A percentile compares a stretch with the other conserved stretches of the same genome.
Evolutionary conservation across 2,113 vertebrate species (phyloP).

Genomic region (Pachypanchax playfairii): DNA sequence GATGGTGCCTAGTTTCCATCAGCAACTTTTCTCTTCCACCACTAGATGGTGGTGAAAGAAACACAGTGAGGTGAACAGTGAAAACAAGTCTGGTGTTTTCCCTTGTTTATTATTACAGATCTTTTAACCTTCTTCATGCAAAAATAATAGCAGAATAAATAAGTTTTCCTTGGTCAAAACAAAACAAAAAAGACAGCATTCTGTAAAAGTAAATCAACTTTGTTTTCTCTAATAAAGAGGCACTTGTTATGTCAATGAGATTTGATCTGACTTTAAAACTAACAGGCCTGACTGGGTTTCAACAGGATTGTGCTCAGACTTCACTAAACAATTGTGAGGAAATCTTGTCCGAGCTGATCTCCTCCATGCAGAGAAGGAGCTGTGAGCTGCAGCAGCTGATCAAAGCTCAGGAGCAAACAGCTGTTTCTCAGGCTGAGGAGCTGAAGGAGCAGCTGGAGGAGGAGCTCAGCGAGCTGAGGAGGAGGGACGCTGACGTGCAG

Average conservation of each 20-base stretch:
- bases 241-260: not conserved
- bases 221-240: not conserved
- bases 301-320: slow-evolving; percentile 5
- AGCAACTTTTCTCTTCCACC: not conserved
- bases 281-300: not conserved
- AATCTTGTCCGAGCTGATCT: slow-evolving; percentile 12
- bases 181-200: no score
- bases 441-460: slow-evolving; percentile 8
- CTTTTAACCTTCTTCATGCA: no score
- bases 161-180: no score
- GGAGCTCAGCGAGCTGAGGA: slow-evolving; percentile 17
- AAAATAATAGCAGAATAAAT: no score
- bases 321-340: not conserved
- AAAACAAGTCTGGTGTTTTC: no score
- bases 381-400: slow-evolving; percentile 26
- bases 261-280: not conserved
- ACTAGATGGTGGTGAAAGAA: slow-evolving; percentile 1
- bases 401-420: slow-evolving; percentile 20
- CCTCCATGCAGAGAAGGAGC: slow-evolving; percentile 1
- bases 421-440: not conserved
- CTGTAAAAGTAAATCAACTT: not conserved
- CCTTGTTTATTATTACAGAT: no score
- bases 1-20: not conserved
- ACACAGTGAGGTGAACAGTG: no score
- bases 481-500: not conserved